Conservation (phyloP, 1,140 invertebrate species). For the Vollenhovia emeryi region DNA sequence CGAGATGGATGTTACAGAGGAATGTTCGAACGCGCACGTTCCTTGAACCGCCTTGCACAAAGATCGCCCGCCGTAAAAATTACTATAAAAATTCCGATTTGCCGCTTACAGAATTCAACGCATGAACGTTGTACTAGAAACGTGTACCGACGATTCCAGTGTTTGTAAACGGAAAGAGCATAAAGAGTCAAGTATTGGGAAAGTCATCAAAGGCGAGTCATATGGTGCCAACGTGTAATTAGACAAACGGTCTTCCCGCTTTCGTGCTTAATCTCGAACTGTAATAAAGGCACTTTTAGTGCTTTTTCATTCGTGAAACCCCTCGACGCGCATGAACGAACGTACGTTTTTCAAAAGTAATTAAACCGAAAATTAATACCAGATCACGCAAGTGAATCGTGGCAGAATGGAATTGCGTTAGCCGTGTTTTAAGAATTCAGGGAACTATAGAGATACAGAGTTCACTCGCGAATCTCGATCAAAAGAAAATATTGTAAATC, state of each 20-base stretch:
- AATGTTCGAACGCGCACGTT: slow-evolving; percentile 1
- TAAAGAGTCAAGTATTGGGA: not conserved
- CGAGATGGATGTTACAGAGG: slow-evolving; percentile 9
- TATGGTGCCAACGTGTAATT: slow-evolving; percentile 32
- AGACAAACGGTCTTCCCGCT: slow-evolving; percentile 25
- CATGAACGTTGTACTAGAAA: not conserved
- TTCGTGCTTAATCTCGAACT: slow-evolving; percentile 23
- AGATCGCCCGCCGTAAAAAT: slow-evolving; percentile 8
- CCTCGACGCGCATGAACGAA: not conserved
- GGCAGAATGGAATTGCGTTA: not conserved
- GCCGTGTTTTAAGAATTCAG: not conserved
- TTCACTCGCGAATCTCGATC: not conserved
- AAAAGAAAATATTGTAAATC: not conserved
- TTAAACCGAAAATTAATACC: slow-evolving; percentile 30
- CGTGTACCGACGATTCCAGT: not conserved
- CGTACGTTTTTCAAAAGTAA: slow-evolving; percentile 32
- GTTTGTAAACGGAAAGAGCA: not conserved
- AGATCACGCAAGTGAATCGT: not conserved
- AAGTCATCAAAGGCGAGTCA: slow-evolving; percentile 20
- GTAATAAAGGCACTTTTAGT: slow-evolving; percentile 24
- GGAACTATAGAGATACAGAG: not conserved
- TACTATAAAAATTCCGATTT: slow-evolving; percentile 13
- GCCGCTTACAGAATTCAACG: not conserved
- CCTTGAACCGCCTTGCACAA: not conserved
- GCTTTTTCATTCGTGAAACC: slow-evolving; percentile 39